These are phyloP conservation scores for Phacellophora camtschatica DNA, from an alignment of 30 jellyfish, hydroid and myxozoan species.

Conservation along the genomic window DNA sequence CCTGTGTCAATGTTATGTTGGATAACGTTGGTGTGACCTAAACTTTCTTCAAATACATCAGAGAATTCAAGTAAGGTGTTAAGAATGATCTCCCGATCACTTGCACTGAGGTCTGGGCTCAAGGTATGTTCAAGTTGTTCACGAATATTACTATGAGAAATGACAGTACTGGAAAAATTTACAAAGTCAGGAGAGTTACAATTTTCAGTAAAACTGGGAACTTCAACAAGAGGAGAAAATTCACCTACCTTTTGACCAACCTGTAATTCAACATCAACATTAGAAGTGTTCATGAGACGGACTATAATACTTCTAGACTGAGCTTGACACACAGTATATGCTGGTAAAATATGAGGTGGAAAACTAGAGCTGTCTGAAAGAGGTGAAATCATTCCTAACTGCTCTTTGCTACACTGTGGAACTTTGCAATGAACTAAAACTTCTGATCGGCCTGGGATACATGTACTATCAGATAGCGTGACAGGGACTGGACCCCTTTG, in stretches of 20 bases:
- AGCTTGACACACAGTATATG: constrained; percentile 36
- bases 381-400: constrained; percentile 36
- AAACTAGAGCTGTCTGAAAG: background rate
- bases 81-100: too few species aligned
- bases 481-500: constrained; percentile 4
- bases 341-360: constrained; percentile 11
- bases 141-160: background rate
- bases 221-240: too few species aligned
- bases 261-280: constrained; percentile 13
- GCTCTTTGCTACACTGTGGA: constrained; percentile 22
- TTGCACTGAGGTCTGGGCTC: too few species aligned
- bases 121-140: background rate
- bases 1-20: constrained; percentile 22
- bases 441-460: background rate
- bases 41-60: constrained; percentile 21
- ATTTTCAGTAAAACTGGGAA: too few species aligned
- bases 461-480: background rate
- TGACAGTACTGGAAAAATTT: background rate
- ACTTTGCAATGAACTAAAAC: background rate
- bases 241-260: constrained; percentile 23
- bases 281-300: constrained; percentile 26
- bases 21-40: constrained; percentile 24
- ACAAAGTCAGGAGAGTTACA: background rate
- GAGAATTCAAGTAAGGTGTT: background rate
- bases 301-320: background rate